Conservation (phyloP, 1,140 invertebrate genomes). For the Macrostomum lignano region DNA sequence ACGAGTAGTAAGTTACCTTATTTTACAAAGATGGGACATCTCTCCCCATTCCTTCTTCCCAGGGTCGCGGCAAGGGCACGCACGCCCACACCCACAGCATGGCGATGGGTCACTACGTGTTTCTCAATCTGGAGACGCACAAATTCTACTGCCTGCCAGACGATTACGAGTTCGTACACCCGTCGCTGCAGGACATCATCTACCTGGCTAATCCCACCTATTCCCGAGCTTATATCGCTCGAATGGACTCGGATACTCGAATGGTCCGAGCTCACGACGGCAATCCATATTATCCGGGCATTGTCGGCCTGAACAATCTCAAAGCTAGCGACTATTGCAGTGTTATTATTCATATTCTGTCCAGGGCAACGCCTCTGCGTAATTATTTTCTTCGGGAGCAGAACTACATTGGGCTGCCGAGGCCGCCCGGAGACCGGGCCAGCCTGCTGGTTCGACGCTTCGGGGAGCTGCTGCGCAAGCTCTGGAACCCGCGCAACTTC, state of each 20-base stretch:
- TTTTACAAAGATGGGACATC: no score
- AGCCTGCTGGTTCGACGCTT: constrained; percentile 77
- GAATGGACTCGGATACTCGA: constrained; percentile 51
- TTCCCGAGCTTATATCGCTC: constrained; percentile 43
- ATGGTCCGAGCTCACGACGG: constrained; percentile 79
- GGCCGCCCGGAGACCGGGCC: constrained; percentile 45
- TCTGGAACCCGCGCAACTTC: constrained; percentile 97
- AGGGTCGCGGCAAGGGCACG: constrained; percentile 75
- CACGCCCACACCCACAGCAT: constrained; percentile 96
- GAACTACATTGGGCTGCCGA: constrained; percentile 57
- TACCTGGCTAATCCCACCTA: constrained; percentile 96
- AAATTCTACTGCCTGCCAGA: constrained; percentile 97
- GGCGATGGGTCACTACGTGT: constrained; percentile 84
- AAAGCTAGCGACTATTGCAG: constrained; percentile 89
- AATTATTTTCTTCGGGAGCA: constrained; percentile 75
- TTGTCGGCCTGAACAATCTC: constrained; percentile 83
- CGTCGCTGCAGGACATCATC: constrained; percentile 88
- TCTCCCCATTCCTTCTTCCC: no score
- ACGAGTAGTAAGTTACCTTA: no score
- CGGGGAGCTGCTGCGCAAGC: constrained; percentile 77
- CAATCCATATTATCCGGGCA: constrained; percentile 67
- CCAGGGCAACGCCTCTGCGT: constrained; percentile 65
- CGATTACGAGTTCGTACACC: constrained; percentile 98
- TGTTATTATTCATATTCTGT: constrained; percentile 76
- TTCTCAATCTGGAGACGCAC: constrained; percentile 74